These are phyloP conservation scores for roundworm (Caenorhabditis elegans) DNA, from an alignment of 1,140 invertebrate species.

Conservation along the genomic window WBcel235 BX284606.5:8259501-8260000, in stretches of 20 bases:
- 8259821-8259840: slow-evolving; percentile 73
- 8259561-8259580: slow-evolving; percentile 76
- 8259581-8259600: slow-evolving; percentile 34
- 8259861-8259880: slow-evolving; percentile 48
- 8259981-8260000: slow-evolving; percentile 70
- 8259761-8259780: neutral
- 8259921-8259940: no score
- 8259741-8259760: no score
- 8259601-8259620: no score
- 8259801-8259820: neutral
- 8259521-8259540: slow-evolving; percentile 70
- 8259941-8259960: no score
- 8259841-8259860: slow-evolving; percentile 57
- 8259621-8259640: no score
- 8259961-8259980: slow-evolving; percentile 74
- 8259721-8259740: no score
- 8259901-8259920: slow-evolving; percentile 41
- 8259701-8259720: no score
- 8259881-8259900: slow-evolving; percentile 46
- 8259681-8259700: no score
- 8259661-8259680: neutral
- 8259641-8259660: neutral
- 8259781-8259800: neutral
- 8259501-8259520: slow-evolving; percentile 51
- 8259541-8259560: slow-evolving; percentile 75